Conservation (phyloP, 2,113 vertebrate species). For the Pseudorectes ferrugineus region DNA sequence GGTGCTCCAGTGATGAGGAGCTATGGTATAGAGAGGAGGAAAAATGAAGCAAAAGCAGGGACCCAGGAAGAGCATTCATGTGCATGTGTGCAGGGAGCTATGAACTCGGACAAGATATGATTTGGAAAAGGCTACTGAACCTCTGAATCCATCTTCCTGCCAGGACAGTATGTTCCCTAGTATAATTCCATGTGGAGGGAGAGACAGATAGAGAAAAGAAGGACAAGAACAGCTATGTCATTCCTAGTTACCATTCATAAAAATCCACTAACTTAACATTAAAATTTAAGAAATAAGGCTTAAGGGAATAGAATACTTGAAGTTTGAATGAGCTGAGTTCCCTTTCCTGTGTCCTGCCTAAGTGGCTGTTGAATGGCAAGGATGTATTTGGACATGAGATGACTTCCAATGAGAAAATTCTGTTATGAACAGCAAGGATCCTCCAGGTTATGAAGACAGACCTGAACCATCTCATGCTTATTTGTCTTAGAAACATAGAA, state of each 20-base stretch:
- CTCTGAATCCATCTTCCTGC: neutral
- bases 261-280: neutral
- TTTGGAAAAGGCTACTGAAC: neutral
- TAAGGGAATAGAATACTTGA: neutral
- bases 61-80: neutral
- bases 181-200: neutral
- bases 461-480: neutral
- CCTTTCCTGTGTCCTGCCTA: neutral
- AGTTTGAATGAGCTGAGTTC: neutral
- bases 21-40: neutral
- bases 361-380: neutral
- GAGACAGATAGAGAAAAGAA: neutral
- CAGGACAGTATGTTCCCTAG: neutral
- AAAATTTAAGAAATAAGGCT: neutral
- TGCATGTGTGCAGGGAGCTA: neutral
- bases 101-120: neutral
- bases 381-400: neutral
- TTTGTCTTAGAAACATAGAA: neutral
- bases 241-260: neutral
- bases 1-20: neutral
- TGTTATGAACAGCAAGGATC: neutral
- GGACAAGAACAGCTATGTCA: neutral
- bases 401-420: neutral
- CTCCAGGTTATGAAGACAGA: neutral
- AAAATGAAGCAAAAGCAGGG: neutral